Conservation (phyloP, 1,140 invertebrate species). For the Cyphomyrmex costatus region DNA sequence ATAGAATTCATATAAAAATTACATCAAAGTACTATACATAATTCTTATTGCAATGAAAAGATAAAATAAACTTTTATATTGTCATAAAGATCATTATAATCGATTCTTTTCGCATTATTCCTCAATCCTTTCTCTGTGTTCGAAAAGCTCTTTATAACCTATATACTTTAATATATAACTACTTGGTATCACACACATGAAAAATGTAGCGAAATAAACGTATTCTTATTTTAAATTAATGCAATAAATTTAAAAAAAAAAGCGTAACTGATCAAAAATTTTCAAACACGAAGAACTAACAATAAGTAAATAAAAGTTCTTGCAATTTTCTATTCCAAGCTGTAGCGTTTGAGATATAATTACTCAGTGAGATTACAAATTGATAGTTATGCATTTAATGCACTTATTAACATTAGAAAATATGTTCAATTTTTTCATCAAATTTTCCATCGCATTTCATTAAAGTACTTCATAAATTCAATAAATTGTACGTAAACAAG, state of each 20-base stretch:
- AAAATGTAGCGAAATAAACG: background rate
- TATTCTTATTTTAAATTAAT: background rate
- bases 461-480: too few relatives aligned
- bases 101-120: background rate
- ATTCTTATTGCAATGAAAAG: background rate
- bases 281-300: background rate
- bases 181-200: background rate
- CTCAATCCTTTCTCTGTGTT: background rate
- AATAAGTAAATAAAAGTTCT: background rate
- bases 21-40: background rate
- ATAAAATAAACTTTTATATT: slow-evolving; percentile 55
- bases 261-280: background rate
- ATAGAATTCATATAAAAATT: background rate
- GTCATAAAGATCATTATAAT: slow-evolving; percentile 5
- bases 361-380: background rate
- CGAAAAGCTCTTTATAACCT: too few relatives aligned
- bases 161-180: background rate
- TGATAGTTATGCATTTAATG: background rate
- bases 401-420: background rate
- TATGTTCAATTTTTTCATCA: background rate
- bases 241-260: background rate
- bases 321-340: background rate
- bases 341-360: background rate
- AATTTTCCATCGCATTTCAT: background rate
- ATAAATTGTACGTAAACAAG: background rate